Evolutionary conservation across 53 echinoderm and acorn worm species (phyloP).

Genomic region (Antedon mediterranea): DNA sequence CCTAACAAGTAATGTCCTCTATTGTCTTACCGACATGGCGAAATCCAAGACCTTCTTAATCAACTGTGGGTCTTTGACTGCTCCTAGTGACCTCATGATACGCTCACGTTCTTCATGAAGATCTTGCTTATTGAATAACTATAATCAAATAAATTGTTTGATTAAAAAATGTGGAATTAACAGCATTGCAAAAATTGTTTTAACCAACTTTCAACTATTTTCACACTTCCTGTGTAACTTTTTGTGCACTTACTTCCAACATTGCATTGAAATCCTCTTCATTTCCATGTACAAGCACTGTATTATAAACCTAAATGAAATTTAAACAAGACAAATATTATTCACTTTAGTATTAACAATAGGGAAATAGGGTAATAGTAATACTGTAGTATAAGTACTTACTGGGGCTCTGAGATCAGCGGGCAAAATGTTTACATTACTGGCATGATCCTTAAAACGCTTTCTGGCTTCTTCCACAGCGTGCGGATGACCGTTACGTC

Average conservation of each 20-base stretch:
- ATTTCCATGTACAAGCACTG: conserved; percentile 67
- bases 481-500: conserved; percentile 46
- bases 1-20: no score
- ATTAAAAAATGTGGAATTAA: neutral
- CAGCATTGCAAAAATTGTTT: neutral
- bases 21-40: conserved; percentile 76
- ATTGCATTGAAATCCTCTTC: conserved; percentile 59
- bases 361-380: neutral
- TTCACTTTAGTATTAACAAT: neutral
- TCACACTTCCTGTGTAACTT: no score
- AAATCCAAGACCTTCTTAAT: conserved; percentile 81
- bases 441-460: conserved; percentile 57
- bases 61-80: conserved; percentile 51
- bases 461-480: conserved; percentile 56
- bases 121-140: conserved; percentile 78
- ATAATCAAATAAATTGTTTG: neutral
- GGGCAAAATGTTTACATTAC: conserved; percentile 46
- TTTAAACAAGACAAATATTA: no score
- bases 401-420: conserved; percentile 73
- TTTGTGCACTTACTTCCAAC: conserved; percentile 65
- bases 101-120: conserved; percentile 96
- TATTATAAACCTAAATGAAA: conserved; percentile 31
- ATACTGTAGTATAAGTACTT: neutral
- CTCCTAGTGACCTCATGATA: conserved; percentile 68
- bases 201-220: neutral